A percentile compares a stretch with the other conserved stretches of the same genome.
These are phyloP conservation scores for Aphis gossypii DNA, from an alignment of 1,140 invertebrate species.

Conservation along the genomic window DNA sequence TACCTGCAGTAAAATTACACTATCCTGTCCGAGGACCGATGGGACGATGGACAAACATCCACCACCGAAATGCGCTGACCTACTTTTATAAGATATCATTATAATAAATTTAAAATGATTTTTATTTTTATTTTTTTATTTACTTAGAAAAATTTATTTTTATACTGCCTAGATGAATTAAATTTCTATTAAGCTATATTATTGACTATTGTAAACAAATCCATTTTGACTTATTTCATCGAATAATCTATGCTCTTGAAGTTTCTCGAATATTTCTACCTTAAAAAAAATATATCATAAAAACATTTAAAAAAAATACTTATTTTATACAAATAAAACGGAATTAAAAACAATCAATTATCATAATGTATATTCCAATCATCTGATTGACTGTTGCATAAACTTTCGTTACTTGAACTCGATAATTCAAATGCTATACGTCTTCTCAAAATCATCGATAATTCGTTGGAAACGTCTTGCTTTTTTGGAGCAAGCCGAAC, in stretches of 20 bases:
- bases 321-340: neutral
- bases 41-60: too few relatives aligned
- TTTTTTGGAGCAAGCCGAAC: neutral
- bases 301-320: neutral
- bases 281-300: neutral
- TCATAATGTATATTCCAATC: constrained; percentile 1
- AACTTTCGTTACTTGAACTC: constrained; percentile 18
- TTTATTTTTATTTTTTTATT: neutral
- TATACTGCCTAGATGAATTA: neutral
- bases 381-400: neutral
- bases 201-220: neutral
- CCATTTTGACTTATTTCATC: neutral
- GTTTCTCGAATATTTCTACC: neutral
- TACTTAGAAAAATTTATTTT: neutral
- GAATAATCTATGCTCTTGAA: neutral
- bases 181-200: neutral
- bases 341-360: neutral
- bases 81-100: neutral
- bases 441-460: constrained; percentile 39
- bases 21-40: too few relatives aligned
- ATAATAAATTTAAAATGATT: neutral
- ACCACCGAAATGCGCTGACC: too few relatives aligned
- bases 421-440: constrained; percentile 26
- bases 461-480: neutral
- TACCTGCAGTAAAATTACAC: too few relatives aligned